phyloP scores from a whole-genome alignment of 2,888 invertebrate genomes.

The Aleiodes alternator region DNA sequence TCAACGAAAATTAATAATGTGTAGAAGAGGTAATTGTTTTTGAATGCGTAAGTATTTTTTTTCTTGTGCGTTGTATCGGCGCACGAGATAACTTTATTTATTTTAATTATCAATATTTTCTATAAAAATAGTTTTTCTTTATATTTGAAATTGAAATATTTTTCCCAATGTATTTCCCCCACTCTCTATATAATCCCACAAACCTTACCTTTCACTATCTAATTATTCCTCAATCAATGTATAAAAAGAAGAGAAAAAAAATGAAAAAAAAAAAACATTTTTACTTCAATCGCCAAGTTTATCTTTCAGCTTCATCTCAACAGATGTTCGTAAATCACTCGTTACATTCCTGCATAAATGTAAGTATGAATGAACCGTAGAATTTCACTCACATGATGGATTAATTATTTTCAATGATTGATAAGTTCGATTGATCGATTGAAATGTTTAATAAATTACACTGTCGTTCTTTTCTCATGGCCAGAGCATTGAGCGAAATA shows the following conservation, averaged over 20 bases:
- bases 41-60: conserved; percentile 76
- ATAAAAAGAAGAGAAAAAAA: background rate
- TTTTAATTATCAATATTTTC: conserved; percentile 41
- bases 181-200: background rate
- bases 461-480: conserved; percentile 41
- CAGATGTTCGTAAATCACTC: conserved; percentile 1
- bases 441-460: conserved; percentile 35
- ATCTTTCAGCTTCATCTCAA: conserved; percentile 31
- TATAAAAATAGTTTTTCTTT: conserved; percentile 34
- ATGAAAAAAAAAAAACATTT: conserved; percentile 31
- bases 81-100: conserved; percentile 69
- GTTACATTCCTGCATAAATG: conserved; percentile 36
- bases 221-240: conserved; percentile 34
- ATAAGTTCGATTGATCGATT: conserved; percentile 1
- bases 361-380: conserved; percentile 39
- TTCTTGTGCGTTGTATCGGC: conserved; percentile 78
- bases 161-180: background rate
- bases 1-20: conserved; percentile 47
- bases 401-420: conserved; percentile 10
- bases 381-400: background rate
- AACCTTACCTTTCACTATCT: conserved; percentile 3
- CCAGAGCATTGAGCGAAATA: conserved; percentile 31
- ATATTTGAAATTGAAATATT: background rate
- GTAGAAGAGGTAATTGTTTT: conserved; percentile 45
- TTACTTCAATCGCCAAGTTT: conserved; percentile 43